Percentiles rank a stretch among this genome's conserved stretches.
Conservation (phyloP, 2,797 vertebrate species). For the Sandelia bainsii region DNA sequence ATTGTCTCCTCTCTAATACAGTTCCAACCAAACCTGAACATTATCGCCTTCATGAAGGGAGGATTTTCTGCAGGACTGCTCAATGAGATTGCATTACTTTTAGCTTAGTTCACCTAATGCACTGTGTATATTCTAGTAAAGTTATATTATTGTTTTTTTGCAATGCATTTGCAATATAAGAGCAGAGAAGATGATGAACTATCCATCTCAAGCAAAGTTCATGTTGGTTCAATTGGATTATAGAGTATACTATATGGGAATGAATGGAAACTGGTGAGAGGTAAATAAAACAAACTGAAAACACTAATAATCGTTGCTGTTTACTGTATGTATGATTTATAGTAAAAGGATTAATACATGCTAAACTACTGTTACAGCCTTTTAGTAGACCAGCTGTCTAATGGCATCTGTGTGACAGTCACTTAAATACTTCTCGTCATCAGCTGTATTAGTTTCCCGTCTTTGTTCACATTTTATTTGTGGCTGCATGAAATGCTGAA, state of each 20-base stretch:
- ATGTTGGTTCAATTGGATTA: neutral
- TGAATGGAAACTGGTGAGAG: neutral
- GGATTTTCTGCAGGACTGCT: neutral
- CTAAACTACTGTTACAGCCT: constrained; percentile 3
- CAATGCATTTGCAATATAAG: neutral
- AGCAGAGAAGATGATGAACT: neutral
- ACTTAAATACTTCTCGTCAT: constrained; percentile 7
- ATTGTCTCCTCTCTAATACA: neutral
- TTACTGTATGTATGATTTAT: constrained; percentile 6
- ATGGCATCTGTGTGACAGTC: constrained; percentile 19
- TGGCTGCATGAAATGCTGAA: neutral
- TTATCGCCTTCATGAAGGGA: neutral
- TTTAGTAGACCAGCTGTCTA: constrained; percentile 32
- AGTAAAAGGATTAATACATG: constrained; percentile 7
- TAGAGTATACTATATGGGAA: neutral
- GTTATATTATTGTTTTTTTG: neutral
- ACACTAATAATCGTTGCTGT: neutral
- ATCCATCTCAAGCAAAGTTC: neutral
- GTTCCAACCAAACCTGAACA: neutral
- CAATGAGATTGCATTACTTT: neutral
- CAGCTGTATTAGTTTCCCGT: constrained; percentile 1
- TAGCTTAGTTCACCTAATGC: no score
- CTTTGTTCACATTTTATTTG: constrained; percentile 1
- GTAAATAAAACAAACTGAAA: neutral
- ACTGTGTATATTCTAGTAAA: neutral